phyloP scores from a whole-genome alignment of 2,797 vertebrate species.

The Zalophus californianus region DNA sequence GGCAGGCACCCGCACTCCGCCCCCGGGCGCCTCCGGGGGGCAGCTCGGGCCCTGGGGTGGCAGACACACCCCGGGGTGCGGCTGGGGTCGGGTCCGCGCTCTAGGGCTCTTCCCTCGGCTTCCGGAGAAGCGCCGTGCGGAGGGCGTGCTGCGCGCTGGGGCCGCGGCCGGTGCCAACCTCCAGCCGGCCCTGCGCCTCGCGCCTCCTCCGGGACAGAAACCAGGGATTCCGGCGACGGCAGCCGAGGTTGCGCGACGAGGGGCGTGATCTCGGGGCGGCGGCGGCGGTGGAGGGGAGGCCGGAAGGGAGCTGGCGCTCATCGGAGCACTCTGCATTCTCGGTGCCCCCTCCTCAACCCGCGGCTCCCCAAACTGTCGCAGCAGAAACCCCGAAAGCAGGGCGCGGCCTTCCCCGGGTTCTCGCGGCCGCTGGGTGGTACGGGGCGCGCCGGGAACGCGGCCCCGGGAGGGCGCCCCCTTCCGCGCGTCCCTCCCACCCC shows the following conservation, averaged over 20 bases:
- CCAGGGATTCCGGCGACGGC: rapidly evolving
- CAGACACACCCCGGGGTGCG: neutral
- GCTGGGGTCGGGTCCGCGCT: neutral
- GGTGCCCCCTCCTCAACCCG: neutral
- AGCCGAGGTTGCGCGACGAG: neutral
- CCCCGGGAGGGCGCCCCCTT: neutral
- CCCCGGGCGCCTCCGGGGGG: neutral
- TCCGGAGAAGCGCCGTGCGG: neutral
- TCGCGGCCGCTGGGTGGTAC: too few species aligned
- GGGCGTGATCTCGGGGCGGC: neutral
- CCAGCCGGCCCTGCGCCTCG: neutral
- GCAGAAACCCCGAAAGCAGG: neutral
- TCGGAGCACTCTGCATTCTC: neutral
- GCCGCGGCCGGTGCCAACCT: constrained; percentile 42
- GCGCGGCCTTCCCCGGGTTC: neutral
- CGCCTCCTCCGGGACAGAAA: rapidly evolving
- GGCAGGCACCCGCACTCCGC: too few species aligned
- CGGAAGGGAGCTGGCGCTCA: neutral
- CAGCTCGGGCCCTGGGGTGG: neutral
- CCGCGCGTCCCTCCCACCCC: constrained; percentile 7
- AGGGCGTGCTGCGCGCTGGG: neutral
- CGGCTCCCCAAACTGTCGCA: too few species aligned
- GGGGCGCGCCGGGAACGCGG: neutral
- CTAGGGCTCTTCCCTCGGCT: neutral
- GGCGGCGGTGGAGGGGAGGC: too few species aligned